Percentiles rank a stretch among this genome's conserved stretches.
These are phyloP conservation scores for Hymenopus coronatus DNA, from an alignment of 2,888 invertebrate genomes.

Conservation along the genomic window DNA sequence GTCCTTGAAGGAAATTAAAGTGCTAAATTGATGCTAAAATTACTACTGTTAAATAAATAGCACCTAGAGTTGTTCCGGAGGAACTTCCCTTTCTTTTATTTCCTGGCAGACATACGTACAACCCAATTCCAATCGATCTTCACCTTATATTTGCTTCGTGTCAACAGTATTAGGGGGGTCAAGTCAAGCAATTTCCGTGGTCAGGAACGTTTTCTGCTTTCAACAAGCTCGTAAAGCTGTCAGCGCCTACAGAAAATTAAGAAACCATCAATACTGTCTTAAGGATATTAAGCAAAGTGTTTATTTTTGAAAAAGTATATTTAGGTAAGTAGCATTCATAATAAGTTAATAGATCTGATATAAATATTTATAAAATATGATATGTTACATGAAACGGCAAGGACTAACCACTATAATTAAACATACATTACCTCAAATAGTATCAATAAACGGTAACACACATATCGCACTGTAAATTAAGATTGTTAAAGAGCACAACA, in stretches of 20 bases:
- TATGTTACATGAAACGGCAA: no score
- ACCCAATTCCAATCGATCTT: not conserved
- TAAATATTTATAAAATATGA: no score
- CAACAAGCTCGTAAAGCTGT: not conserved
- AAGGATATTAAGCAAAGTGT: not conserved
- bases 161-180: not conserved
- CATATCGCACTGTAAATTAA: no score
- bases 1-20: not conserved
- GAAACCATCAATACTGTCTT: not conserved
- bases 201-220: not conserved
- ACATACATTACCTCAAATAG: no score
- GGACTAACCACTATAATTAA: no score
- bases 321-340: no score
- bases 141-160: not conserved
- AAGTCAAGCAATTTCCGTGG: not conserved
- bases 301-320: not conserved
- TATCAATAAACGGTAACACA: no score
- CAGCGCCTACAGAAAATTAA: not conserved
- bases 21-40: no score
- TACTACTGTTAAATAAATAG: not conserved
- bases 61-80: no score
- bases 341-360: no score
- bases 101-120: not conserved
- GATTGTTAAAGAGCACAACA: accelerated
- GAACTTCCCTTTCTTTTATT: not conserved